Evolutionary conservation across 2,888 invertebrate genomes (phyloP), one percentile per base, ranked within the genome.

Genomic region (Aleiodes alternator): DNA sequence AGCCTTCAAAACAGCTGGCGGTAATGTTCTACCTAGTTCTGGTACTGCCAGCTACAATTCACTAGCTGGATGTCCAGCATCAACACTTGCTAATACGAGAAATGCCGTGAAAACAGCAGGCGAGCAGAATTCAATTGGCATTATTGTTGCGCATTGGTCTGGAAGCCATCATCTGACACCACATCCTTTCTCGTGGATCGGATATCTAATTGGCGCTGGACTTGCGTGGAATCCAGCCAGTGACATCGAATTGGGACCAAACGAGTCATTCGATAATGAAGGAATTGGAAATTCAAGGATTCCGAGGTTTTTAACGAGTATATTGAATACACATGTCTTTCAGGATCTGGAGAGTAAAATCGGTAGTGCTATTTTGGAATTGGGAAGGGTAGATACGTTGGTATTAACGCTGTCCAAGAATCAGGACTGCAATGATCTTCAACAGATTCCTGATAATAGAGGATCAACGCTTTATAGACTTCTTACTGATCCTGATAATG

Each of bases 41-140:
- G 92, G 92, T 23, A 92, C 93, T 34, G 91, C 92, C 53, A 92
- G 92, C 76, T 93, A 92, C 90, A 92, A 92, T 83, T 92, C 92
- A 82, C 84, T 92, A 68, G 91, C 92, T 7, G 92, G 92, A 8
- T 92, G 92, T 87, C 92, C 92, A 1, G 92, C 92, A 76, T 92
- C 92, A 14, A 91, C 92, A 7, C 88, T 92, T 11, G 91, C 90
- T 16, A 92, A 92, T 83, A 91, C 92, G 57, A 91, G 90, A 81
- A 90, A 91, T 81, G 92, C 92, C 6, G 89, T 91, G 56, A 90
- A 91, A 80, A 90, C 91, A 75, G 91, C 91, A 4, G 83, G 90
- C 1, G 90, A 90, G 9, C 90, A 91, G 77, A 87, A 91, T 83
- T 85, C 90, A 4, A 87, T 92, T 43, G 92, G 92, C 8, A 86